phyloP scores from a whole-genome alignment of 1,140 invertebrate species.

The Lamellibrachia luymesi region DNA sequence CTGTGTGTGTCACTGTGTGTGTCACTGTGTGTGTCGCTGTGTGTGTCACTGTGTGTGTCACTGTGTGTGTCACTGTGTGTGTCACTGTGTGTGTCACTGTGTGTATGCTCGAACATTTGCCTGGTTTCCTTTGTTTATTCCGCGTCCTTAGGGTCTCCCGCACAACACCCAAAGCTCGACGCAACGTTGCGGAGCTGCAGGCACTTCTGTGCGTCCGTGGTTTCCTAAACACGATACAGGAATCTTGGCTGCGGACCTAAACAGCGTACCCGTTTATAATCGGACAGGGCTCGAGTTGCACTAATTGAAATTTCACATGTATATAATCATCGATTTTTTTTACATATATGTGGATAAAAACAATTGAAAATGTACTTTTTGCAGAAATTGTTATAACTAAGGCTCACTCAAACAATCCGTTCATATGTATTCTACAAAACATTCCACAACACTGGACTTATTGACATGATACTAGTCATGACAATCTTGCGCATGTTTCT shows the following conservation, averaged over 20 bases:
- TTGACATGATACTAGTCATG: no score
- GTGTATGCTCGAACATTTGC: neutral
- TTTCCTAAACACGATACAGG: neutral
- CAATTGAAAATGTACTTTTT: neutral
- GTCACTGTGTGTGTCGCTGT: neutral
- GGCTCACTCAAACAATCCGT: neutral
- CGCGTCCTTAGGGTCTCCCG: neutral
- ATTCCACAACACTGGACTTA: neutral
- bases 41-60: neutral
- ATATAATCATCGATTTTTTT: neutral
- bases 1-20: no score
- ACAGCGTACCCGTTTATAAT: neutral
- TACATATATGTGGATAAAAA: no score
- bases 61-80: neutral
- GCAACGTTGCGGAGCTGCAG: neutral
- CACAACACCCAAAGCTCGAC: neutral
- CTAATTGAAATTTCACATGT: neutral
- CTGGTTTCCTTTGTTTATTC: neutral
- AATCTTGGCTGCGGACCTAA: neutral
- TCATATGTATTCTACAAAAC: neutral
- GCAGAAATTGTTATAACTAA: neutral
- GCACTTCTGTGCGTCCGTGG: neutral
- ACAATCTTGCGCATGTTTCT: no score
- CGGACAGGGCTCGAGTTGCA: neutral
- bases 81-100: neutral